These are phyloP conservation scores for Jordanella pulchra DNA, from an alignment of 2,797 vertebrate species.

Conservation along the genomic window DNA sequence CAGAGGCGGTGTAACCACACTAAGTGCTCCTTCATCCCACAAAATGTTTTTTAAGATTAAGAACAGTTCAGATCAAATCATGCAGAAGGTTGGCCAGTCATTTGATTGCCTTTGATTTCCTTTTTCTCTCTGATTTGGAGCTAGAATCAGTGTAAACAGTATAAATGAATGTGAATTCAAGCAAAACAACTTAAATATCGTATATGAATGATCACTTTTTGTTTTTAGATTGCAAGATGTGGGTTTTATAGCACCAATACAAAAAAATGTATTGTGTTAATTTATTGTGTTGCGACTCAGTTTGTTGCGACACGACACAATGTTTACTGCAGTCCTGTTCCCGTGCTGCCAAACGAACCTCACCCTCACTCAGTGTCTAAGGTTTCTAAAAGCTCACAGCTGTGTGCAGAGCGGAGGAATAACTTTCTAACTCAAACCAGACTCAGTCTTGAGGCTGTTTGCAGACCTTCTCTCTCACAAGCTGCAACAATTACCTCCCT, in stretches of 20 bases:
- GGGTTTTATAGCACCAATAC: too few species aligned
- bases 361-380: slow-evolving; percentile 16
- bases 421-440: slow-evolving; percentile 54
- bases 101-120: slow-evolving; percentile 8
- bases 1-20: neutral
- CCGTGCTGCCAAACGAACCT: neutral
- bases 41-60: neutral
- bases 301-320: neutral
- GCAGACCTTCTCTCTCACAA: neutral
- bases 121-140: neutral
- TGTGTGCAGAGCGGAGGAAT: slow-evolving; percentile 19
- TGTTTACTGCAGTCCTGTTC: slow-evolving; percentile 8
- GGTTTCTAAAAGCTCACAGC: slow-evolving; percentile 33
- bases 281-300: neutral
- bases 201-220: neutral
- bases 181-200: neutral
- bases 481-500: neutral
- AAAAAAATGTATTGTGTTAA: too few species aligned
- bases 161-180: neutral
- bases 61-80: neutral
- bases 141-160: neutral
- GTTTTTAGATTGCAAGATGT: neutral
- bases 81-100: slow-evolving; percentile 9
- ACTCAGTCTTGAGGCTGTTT: slow-evolving; percentile 18
- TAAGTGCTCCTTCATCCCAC: slow-evolving; percentile 1